Base-by-base conservation (phyloP, 2,113 vertebrate genomes). In the Hassar affinis region DNA sequence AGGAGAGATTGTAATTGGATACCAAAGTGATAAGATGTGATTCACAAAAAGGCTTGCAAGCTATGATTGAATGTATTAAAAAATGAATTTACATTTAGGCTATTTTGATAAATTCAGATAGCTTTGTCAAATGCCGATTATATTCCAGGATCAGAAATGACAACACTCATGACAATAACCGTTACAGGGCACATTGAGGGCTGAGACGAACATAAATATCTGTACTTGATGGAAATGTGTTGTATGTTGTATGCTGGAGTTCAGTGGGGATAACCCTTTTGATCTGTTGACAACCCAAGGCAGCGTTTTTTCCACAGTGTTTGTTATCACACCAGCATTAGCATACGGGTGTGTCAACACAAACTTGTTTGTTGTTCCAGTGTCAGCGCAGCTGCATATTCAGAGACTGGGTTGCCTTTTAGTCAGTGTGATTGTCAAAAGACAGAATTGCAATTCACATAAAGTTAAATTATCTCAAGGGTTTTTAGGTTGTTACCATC, bases 241-340 rank as follows among this genome's bases (percentile, higher is more conserved):
- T 86, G 77, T 83, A 51, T 75, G 80, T 80, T 86, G 77, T 83
- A 51, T 75, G 80, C 56, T 81, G 56, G 72, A 85, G 88, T 79
- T 85, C 86, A 87, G 71, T 45, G 47, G 51, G 27, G 66, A 38
- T 78, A 82, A 86, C 84, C 85, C 84, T 85, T 87, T 87, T 88
- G 66, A 89, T 90, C 81, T 69, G 62, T 51, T 49, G 78, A 80
- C 82, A 79, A 88, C 88, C 72, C 76, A 86, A 84, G 85, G 86
- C 80, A 14, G 42, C 49, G 59, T 89, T 89, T 84, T 85, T 85
- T 76, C 87, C 84, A 38, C 20, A 88, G 86, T 87, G 85, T 77
- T 72, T 81, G 88, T 86, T 89, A 86, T 88, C n/a, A 49, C 78
- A 82, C 86, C 78, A 86, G 71, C 85, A 87, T 84, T 71, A 66